Percentiles rank a stretch among this genome's conserved stretches.
Evolutionary conservation across 2,888 invertebrate genomes (phyloP).

Genomic region (Polymixis flavicincta): DNA sequence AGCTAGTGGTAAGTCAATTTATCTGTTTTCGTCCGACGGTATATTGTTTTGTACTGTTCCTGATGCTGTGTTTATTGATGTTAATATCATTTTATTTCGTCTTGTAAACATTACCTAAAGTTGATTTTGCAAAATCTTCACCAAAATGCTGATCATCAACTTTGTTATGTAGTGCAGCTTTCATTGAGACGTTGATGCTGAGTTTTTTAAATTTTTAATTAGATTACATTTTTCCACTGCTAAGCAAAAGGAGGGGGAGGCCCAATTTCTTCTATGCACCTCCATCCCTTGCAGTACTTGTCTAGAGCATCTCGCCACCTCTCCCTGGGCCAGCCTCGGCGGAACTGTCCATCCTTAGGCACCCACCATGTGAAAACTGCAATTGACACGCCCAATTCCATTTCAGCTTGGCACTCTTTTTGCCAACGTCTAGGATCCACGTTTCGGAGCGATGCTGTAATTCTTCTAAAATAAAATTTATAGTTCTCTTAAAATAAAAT

Average conservation of each 20-base stretch:
- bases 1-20: slow-evolving; percentile 10
- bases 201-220: too few relatives aligned
- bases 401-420: too few relatives aligned
- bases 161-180: not conserved
- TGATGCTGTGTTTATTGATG: not conserved
- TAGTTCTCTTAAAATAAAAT: not conserved
- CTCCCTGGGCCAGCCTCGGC: too few relatives aligned
- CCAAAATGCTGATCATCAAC: not conserved
- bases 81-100: not conserved
- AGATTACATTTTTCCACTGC: too few relatives aligned
- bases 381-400: too few relatives aligned
- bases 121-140: not conserved
- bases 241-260: too few relatives aligned
- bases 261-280: too few relatives aligned
- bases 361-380: too few relatives aligned
- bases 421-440: too few relatives aligned
- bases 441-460: not conserved
- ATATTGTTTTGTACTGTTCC: not conserved
- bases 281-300: too few relatives aligned
- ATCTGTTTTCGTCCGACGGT: slow-evolving; percentile 1
- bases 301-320: too few relatives aligned
- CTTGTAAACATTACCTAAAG: not conserved
- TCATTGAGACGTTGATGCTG: not conserved
- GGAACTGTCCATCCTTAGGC: too few relatives aligned
- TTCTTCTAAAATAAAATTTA: not conserved